Percentiles rank a stretch among this genome's conserved stretches.
phyloP scores from a whole-genome alignment of 2,888 invertebrate genomes.

The Mellilla xanthometata region DNA sequence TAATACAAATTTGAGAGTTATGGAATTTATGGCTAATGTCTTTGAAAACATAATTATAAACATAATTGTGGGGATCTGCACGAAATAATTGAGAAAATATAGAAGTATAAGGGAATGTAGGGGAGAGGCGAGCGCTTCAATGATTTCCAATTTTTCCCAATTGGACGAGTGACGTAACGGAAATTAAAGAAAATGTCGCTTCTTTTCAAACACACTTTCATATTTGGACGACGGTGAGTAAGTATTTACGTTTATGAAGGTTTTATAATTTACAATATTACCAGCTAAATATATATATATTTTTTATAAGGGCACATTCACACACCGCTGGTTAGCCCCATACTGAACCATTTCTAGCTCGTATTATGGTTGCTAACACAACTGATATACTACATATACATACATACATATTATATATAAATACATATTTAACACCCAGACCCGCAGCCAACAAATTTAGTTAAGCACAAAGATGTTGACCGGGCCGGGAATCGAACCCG shows the following conservation, averaged over 20 bases:
- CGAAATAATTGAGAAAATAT: slow-evolving; percentile 38
- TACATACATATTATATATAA: no score
- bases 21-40: slow-evolving; percentile 18
- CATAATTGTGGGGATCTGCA: slow-evolving; percentile 22
- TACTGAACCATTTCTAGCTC: no score
- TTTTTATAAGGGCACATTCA: no score
- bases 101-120: slow-evolving; percentile 46
- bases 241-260: slow-evolving; percentile 28
- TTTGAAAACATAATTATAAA: slow-evolving; percentile 28
- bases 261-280: slow-evolving; percentile 16
- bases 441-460: no score
- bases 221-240: slow-evolving; percentile 25
- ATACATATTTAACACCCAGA: no score
- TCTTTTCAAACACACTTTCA: slow-evolving; percentile 53
- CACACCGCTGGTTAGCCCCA: no score
- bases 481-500: no score
- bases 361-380: no score
- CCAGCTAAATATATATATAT: neutral
- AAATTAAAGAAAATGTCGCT: slow-evolving; percentile 75
- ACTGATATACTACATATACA: no score
- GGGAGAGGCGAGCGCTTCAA: slow-evolving; percentile 57
- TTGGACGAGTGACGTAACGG: slow-evolving; percentile 80
- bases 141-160: slow-evolving; percentile 75
- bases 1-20: no score
- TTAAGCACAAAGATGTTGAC: no score